Evolutionary conservation across 2,113 vertebrate species (phyloP).

Genomic region (Eublepharis macularius): DNA sequence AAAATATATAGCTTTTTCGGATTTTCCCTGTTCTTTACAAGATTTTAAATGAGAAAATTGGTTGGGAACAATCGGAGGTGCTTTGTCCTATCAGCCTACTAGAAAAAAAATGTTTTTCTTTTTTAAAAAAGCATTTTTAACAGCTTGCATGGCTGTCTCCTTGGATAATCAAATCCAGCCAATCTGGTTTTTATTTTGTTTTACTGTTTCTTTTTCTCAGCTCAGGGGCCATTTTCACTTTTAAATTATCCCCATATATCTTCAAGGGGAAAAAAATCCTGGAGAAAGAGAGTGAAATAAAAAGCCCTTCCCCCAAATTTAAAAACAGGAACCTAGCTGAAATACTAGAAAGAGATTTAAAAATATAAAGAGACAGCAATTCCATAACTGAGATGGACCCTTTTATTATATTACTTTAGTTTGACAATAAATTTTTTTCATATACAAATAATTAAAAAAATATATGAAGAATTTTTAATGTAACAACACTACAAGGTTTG

Average conservation of each 20-base stretch:
- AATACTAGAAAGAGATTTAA: not conserved
- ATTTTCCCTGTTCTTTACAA: not conserved
- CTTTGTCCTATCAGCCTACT: too few species aligned
- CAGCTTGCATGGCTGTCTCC: too few species aligned
- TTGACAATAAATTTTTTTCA: too few species aligned
- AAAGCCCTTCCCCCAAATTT: not conserved
- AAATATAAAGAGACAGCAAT: not conserved
- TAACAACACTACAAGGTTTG: too few species aligned
- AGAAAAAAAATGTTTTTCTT: not conserved
- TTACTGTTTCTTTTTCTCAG: not conserved
- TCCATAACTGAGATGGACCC: not conserved
- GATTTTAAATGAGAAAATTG: not conserved
- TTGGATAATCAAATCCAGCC: slow-evolving; percentile 1
- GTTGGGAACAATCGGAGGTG: too few species aligned
- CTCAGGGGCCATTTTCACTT: not conserved
- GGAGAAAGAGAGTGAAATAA: rapidly evolving
- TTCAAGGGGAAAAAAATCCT: not conserved
- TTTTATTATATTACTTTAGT: too few species aligned
- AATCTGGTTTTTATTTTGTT: not conserved
- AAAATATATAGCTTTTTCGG: not conserved
- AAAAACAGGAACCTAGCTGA: not conserved
- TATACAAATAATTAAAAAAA: too few species aligned
- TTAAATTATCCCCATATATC: not conserved
- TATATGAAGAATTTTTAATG: too few species aligned
- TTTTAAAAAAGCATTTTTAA: not conserved